These are phyloP conservation scores for Drosophila helvetica DNA, from an alignment of 2,888 invertebrate species.

Conservation along the genomic window DNA sequence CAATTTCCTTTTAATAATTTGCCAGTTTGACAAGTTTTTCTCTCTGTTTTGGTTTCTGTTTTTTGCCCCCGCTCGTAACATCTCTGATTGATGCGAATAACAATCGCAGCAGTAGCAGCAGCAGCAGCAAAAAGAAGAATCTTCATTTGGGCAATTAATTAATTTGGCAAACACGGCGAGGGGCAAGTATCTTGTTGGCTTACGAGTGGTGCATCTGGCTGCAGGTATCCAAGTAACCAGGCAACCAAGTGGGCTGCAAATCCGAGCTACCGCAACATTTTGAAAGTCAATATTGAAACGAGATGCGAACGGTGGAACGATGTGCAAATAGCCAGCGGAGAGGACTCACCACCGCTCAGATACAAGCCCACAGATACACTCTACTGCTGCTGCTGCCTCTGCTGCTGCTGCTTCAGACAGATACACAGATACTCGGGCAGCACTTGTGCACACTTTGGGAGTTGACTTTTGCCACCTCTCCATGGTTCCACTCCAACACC, in stretches of 20 bases:
- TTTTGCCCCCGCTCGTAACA: neutral
- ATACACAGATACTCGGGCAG: too few species aligned
- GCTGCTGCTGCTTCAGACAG: too few species aligned
- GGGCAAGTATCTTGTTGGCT: slow-evolving; percentile 27
- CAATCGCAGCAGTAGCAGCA: slow-evolving; percentile 21
- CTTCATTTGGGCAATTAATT: slow-evolving; percentile 59
- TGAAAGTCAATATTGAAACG: slow-evolving; percentile 65
- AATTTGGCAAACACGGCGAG: slow-evolving; percentile 44
- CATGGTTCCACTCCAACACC: neutral
- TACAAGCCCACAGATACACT: slow-evolving; percentile 28
- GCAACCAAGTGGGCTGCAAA: slow-evolving; percentile 53
- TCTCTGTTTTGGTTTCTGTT: too few species aligned
- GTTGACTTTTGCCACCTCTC: slow-evolving; percentile 64
- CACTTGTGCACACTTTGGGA: slow-evolving; percentile 40
- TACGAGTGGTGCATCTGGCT: slow-evolving; percentile 14
- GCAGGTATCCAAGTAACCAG: neutral
- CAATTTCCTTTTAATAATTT: slow-evolving; percentile 77
- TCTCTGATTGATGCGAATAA: slow-evolving; percentile 35
- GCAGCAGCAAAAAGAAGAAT: slow-evolving; percentile 1
- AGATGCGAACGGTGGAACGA: slow-evolving; percentile 47
- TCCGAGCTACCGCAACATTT: slow-evolving; percentile 58
- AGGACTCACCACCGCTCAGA: slow-evolving; percentile 36
- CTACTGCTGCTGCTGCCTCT: slow-evolving; percentile 2
- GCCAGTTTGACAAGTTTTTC: slow-evolving; percentile 60
- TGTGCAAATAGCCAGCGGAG: slow-evolving; percentile 47